These are phyloP conservation scores for Machimus atricapillus DNA, from an alignment of 2,888 invertebrate genomes.

Conservation along the genomic window DNA sequence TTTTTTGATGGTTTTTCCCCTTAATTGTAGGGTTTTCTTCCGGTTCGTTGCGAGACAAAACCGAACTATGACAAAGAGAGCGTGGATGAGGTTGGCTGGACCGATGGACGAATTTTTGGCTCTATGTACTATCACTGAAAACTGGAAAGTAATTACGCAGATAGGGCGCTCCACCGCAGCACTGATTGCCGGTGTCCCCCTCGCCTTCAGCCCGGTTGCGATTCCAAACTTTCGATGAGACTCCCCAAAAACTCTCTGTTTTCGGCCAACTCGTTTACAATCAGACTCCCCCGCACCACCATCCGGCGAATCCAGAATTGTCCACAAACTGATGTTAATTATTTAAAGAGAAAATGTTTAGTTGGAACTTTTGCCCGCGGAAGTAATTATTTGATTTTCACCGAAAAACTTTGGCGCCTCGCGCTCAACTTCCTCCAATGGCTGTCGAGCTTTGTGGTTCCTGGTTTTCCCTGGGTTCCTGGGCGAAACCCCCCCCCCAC, in stretches of 20 bases:
- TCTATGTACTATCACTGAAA: too few species aligned
- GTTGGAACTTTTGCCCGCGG: not conserved
- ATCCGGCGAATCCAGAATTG: not conserved
- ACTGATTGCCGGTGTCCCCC: not conserved
- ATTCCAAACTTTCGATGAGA: not conserved
- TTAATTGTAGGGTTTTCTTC: not conserved
- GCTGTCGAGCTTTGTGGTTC: not conserved
- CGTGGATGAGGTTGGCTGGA: not conserved
- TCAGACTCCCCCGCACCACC: not conserved
- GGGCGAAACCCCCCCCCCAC: not conserved
- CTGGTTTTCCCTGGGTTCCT: not conserved
- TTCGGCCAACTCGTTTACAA: conserved; percentile 6
- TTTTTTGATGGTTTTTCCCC: not conserved
- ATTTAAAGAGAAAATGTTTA: conserved; percentile 16
- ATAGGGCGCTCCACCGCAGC: not conserved
- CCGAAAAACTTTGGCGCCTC: not conserved
- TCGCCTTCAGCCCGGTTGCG: not conserved
- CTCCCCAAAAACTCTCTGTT: not conserved
- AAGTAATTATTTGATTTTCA: conserved; percentile 11
- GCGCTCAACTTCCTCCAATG: not conserved
- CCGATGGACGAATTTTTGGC: not conserved
- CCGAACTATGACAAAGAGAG: not conserved
- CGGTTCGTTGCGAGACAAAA: not conserved
- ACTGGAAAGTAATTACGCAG: conserved; percentile 9
- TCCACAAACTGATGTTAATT: conserved; percentile 6